These are phyloP conservation scores for Phyllotreta striolata DNA, from an alignment of 2,888 invertebrate genomes.

Conservation along the genomic window DNA sequence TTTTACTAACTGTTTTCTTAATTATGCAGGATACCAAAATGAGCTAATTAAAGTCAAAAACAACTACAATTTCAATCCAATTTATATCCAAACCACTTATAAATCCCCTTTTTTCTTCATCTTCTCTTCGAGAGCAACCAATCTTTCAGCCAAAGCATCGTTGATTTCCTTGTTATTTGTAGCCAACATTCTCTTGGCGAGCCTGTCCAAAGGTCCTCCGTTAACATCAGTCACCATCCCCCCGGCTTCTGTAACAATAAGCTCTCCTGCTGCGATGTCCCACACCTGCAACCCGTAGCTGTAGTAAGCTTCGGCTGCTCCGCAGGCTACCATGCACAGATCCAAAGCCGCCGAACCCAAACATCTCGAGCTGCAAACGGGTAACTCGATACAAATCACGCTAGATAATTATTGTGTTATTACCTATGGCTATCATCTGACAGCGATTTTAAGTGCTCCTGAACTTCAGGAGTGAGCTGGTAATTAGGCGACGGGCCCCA, in stretches of 20 bases:
- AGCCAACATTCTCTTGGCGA: slow-evolving; percentile 82
- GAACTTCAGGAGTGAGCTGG: slow-evolving; percentile 54
- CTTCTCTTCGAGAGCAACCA: not conserved
- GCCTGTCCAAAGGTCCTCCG: slow-evolving; percentile 80
- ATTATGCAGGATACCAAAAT: no score
- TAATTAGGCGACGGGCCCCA: slow-evolving; percentile 77
- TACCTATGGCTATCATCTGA: slow-evolving; percentile 70
- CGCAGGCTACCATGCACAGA: slow-evolving; percentile 92
- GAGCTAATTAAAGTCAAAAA: no score
- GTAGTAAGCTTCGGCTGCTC: slow-evolving; percentile 86
- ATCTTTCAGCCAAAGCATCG: slow-evolving; percentile 66
- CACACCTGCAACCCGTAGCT: slow-evolving; percentile 96
- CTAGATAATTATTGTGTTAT: slow-evolving; percentile 70
- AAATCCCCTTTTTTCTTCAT: not conserved
- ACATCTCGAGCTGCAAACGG: slow-evolving; percentile 66
- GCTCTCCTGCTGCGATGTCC: slow-evolving; percentile 89
- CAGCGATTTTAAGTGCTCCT: slow-evolving; percentile 45
- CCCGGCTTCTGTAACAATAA: slow-evolving; percentile 94
- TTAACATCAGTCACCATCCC: slow-evolving; percentile 88
- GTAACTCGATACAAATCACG: not conserved
- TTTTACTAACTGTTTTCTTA: no score
- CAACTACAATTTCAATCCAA: no score
- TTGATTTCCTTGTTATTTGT: slow-evolving; percentile 79
- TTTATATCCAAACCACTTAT: no score
- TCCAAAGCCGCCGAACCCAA: slow-evolving; percentile 94